These are phyloP conservation scores for Galemys pyrenaicus DNA, from an alignment of 2,113 vertebrate species.

Conservation along the genomic window DNA sequence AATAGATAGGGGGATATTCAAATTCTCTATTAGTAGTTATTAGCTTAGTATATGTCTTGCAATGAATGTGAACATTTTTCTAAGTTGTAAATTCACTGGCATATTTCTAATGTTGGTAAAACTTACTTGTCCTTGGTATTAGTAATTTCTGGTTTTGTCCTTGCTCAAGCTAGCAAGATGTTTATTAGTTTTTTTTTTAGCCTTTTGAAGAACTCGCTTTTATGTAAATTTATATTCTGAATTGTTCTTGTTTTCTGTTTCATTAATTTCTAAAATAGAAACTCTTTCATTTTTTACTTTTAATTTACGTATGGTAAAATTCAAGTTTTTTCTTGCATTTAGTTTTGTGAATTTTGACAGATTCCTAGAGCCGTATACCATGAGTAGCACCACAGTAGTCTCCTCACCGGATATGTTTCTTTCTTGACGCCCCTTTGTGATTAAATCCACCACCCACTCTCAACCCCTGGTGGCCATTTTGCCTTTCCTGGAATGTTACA, in stretches of 20 bases:
- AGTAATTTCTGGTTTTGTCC: not conserved
- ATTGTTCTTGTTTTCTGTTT: conserved; percentile 9
- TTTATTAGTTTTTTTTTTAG: conserved; percentile 43
- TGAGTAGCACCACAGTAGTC: not conserved
- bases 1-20: not conserved
- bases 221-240: conserved; percentile 39
- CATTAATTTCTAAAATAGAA: not conserved
- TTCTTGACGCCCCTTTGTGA: not conserved
- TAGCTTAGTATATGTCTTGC: not conserved
- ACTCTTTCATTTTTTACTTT: not conserved
- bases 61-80: not conserved
- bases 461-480: not conserved
- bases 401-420: not conserved
- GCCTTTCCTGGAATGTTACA: not conserved
- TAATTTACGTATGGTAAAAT: not conserved
- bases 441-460: not conserved
- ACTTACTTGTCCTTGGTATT: not conserved
- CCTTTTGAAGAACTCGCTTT: not conserved
- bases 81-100: not conserved
- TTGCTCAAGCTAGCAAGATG: not conserved
- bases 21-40: not conserved
- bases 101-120: not conserved
- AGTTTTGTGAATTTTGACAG: conserved; percentile 15
- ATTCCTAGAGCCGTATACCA: not conserved
- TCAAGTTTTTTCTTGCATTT: not conserved